Evolutionary conservation across 2,797 vertebrate genomes (phyloP), one percentile per base, ranked within the genome.

Genomic region (Sebastes vulpes): DNA sequence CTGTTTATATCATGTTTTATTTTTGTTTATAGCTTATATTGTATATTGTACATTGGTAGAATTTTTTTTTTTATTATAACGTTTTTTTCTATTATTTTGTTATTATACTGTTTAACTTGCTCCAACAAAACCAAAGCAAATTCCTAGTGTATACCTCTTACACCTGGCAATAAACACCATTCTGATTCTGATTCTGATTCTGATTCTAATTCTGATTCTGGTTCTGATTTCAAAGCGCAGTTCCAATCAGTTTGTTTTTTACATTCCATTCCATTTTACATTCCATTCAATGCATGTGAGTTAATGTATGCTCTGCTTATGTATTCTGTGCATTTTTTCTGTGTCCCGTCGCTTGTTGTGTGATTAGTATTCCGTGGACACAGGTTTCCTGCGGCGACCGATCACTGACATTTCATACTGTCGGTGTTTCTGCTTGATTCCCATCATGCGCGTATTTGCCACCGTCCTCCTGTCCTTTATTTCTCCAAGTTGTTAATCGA

Each of bases 311-410:
- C 1, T 77, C 72, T 69, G 11, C 58, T 77, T 52, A 1, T 18
- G 75, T 71, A 59, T 77, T 65, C 68, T 32, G 32, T 61, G 73
- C 52, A 5, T 82, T 72, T 75, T 42, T 18, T 7, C 3, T 29
- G 12, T 60, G 75, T 87, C 82, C 75, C 57, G 67, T 84, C 32
- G 68, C 69, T 83, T 75, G 58, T 84, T 84, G 71, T 86, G 92
- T 83, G 26, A 96, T 97, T 96, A 95, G 96, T 94, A 96, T 97
- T 96, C 96, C 75, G 68, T 21, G 86, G 91, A 91, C 88, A 88
- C 81, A 29, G 84, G 81, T 83, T 84, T 90, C 87, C 93, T 95
- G 95, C 95, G 86, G 96, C 91, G 92, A 82, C 88, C 83, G 83
- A 90, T 83, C 78, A 86, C 84, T 26, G 80, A 73, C 81, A 79